Evolutionary conservation across 2,113 vertebrate genomes (phyloP), one percentile per base, ranked within the genome.

Genomic region (Mastomys coucha): DNA sequence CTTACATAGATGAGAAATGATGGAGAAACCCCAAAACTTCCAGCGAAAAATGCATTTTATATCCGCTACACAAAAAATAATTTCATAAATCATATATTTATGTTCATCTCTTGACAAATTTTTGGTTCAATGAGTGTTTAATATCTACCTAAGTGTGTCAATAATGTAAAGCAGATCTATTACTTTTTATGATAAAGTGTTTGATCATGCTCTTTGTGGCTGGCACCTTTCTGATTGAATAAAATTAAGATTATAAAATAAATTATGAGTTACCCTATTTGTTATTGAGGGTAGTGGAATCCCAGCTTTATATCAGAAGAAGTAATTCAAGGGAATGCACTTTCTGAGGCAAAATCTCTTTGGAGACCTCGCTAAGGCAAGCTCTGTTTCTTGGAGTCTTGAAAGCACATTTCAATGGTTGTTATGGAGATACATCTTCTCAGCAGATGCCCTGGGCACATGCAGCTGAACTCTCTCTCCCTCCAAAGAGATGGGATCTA

Each of bases 271-370:
- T 76, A 78, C 11, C 10, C 45, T 91, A 42, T 75, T 89, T 95
- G 89, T 89, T 93, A 82, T 91, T 93, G 69, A 97, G 51, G 49
- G 45, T 76, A 75, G 58, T 28, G 58, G 45, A 94, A 78, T 89
- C 56, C 17, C 17, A 56, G 36, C 36, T 89, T 96, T 94, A 17
- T 90, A 60, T 16, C 28, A 60, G n/a, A 87, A 94, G 10, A 42
- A 80, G n/a, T 89, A 95, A 63, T 87, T 89, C 56, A 36, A 92
- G 93, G 20, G 73, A 91, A 84, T 73, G 19, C 26, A 89, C 78
- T 92, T 92, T 67, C 67, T 91, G 69, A 85, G 77, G 19, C 10
- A 69, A 95, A 95, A n/a, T 36, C 28, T 73, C n/a, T 88, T 88
- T 90, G 51, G 51, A 78, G 90, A 76, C 39, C 19, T 56, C 51